Base-by-base conservation (phyloP, 2,113 vertebrate species). In the Dasyprocta punctata region DNA sequence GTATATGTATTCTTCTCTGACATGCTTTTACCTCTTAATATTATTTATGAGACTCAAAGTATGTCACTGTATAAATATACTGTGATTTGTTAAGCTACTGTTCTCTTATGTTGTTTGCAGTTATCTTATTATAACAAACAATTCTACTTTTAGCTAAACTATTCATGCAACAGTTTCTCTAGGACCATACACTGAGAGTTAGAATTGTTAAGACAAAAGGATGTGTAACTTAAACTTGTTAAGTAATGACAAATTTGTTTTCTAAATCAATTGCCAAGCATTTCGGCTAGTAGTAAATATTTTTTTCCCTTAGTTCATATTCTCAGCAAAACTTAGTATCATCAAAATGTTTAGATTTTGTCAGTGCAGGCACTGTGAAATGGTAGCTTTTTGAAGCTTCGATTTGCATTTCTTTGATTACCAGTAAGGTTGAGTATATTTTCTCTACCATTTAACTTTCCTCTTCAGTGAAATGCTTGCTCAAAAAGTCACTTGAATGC, bases 351-450 rank as follows among this genome's bases (percentile, higher is more conserved):
- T 89, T 69, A 92, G 75, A 7, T 49, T 93, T 89, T 67, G 28
- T 22, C 67, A 91, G 30, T 71, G 33, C 56, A 41, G 75, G 77
- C 7, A 38, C 26, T 88, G 26, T 63, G n/a, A 58, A 26, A 71
- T 56, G 16, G 3, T 81, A 80, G 52, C 33, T 44, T 77, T 30
- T 17, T 75, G 17, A 94, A 93, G 10, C n/a, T 65, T 85, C 54
- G 81, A 89, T 9, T 83, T 96, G 5, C 10, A 93, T 44, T 96
- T 91, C 44, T 9, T 83, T 95, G 12, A 16, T 84, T 91, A 73
- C 22, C 38, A 92, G 13, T 65, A 24, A 95, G 22, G 13, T 41
- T 92, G 19, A 82, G 38, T 20, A 87, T 63, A 80, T 87, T 93
- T 91, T 88, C 47, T 19, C 5, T 83, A 54, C 26, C 20, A 89